Base-by-base conservation (phyloP, 2,113 vertebrate genomes). In the Leptobrachium leishanense region DNA sequence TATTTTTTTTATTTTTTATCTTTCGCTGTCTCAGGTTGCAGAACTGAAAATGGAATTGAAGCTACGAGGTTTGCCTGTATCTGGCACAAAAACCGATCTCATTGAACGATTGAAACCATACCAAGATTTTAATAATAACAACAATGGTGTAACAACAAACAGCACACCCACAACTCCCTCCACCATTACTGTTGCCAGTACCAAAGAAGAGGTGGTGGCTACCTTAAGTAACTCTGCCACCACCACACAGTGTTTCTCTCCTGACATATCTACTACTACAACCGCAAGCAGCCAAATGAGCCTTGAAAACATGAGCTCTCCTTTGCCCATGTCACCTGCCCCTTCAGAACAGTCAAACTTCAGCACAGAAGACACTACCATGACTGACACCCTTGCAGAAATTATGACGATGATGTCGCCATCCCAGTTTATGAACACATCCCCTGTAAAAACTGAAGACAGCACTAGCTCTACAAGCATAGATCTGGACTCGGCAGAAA, bases 21-120 rank as follows among this genome's bases (percentile, higher is more conserved):
- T 55, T 68, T 4, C 40, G 6, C 20, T 55, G 57, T 66, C 84
- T 75, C 66, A 99, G 98, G 97, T 99, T 74, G 95, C 96, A 0
- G 97, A 99, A 86, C 90, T 99, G 64, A 99, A 98, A 87, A 93
- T 97, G 88, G 96, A 98, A 85, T 90, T 99, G 54, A 99, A 99
- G 85, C 84, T 98, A 50, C 94, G 98, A 65, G 94, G 96, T 41
- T 91, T 99, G 43, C 98, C 97, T 0, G 98, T 99, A 66, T 99
- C 98, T 0, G 98, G 98, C 86, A 99, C 97, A 68, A 99, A 99
- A 87, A 96, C 94, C 0, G 96, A 98, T 85, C 95, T 99, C 77
- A 98, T 99, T 20, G 98, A 99, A 81, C 93, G 95, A 50, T 90
- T 99, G 80, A 98, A 95, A 86, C 95, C 95, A 68, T 97, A 94